Evolutionary conservation across 2,113 vertebrate species (phyloP).

Genomic region (Phodopus roborovskii): DNA sequence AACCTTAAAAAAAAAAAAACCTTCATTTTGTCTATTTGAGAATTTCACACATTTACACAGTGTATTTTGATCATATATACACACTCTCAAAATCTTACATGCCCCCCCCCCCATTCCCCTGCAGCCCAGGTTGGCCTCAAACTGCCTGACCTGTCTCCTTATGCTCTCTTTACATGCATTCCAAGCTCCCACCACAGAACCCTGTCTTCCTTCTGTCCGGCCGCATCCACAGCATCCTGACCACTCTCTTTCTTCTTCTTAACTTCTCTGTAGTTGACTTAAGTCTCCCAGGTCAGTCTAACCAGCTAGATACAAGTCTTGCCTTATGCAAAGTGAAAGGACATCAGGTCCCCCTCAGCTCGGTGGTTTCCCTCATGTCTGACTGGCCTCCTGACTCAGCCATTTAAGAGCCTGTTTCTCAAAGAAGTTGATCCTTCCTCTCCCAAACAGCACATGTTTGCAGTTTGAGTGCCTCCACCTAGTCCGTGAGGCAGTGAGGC

Average conservation of each 20-base stretch:
- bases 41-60: too few species aligned
- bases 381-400: neutral
- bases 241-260: neutral
- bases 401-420: neutral
- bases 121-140: neutral
- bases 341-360: neutral
- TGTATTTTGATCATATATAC: neutral
- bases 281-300: neutral
- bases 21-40: neutral
- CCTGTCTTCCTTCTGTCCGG: rapidly evolving
- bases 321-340: neutral
- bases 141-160: neutral
- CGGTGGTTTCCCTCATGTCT: neutral
- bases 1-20: too few species aligned
- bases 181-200: neutral
- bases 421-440: neutral
- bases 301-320: neutral
- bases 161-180: neutral
- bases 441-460: neutral
- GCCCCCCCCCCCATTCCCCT: too few species aligned
- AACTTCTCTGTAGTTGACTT: neutral
- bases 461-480: neutral
- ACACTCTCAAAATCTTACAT: neutral
- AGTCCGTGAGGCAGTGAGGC: neutral
- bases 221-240: neutral